Evolutionary conservation across 1,140 invertebrate species (phyloP), one percentile per base, ranked within the genome.

Genomic region (Zaprionus vittiger): DNA sequence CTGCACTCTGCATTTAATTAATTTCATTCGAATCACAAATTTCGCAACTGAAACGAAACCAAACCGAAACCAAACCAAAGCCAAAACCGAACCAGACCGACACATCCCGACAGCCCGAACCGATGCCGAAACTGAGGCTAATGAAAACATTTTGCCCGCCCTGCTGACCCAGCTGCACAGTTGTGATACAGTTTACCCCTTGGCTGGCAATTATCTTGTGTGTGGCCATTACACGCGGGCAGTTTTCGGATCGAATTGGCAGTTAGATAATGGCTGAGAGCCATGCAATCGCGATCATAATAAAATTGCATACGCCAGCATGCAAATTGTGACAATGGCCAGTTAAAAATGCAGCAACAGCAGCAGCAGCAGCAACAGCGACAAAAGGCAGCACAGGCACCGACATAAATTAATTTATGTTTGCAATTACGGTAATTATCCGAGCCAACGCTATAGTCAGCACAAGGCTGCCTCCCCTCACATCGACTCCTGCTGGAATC

Each of bases 361-460:
- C 11, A 69, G 54, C 55, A 60, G 57, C 64, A 66, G 38, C 44
- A 47, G 31, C 11, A 69, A 34, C 31, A 34, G 0, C 31, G 31
- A 34, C 31, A 34, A 34, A 34, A 34, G 9, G 54, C 49, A 63
- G 31, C 31, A 34, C 9, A 11, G 31, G 31, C 31, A 34, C 56
- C 64, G 77, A 64, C 70, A 70, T 80, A 83, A 83, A 87, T 87
- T 70, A 81, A 87, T 47, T 89, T 89, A 76, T 79, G 70, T 73
- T 54, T 70, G 76, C 85, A 87, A 89, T 81, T 87, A 84, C 59
- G 71, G 71, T 75, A 89, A 84, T 87, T 89, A 81, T 79, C 52
- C 55, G 74, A 67, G 37, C 67, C 64, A 44, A 6, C n/a, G 2
- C 41, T 15, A 5, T 15, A 34, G 38, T 15, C 15, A 41, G 38